Conservation (phyloP, 1,140 invertebrate species). For the Anagrus nilaparvatae region DNA sequence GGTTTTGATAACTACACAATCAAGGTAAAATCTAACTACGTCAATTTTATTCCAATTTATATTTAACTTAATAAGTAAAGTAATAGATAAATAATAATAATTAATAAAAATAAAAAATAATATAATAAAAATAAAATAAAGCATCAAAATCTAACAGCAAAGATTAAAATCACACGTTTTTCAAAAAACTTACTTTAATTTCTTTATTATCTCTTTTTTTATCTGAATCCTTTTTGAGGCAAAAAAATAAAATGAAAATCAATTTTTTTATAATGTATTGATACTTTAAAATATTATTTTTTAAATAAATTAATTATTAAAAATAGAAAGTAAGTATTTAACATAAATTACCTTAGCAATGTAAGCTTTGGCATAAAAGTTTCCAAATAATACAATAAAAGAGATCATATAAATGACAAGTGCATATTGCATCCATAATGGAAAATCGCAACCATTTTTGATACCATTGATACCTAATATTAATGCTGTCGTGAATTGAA, state of each 20-base stretch:
- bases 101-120: no score
- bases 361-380: conserved; percentile 81
- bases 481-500: conserved; percentile 80
- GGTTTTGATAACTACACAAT: no score
- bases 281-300: background rate
- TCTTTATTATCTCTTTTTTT: background rate
- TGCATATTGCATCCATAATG: conserved; percentile 89
- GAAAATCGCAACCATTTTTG: conserved; percentile 74
- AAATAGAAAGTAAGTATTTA: background rate
- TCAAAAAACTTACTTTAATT: background rate
- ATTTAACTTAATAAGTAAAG: no score
- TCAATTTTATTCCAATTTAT: no score
- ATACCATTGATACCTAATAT: conserved; percentile 76
- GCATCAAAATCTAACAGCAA: no score
- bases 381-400: conserved; percentile 83
- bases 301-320: background rate
- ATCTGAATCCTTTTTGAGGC: background rate
- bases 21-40: no score
- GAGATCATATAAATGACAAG: conserved; percentile 84
- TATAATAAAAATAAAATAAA: no score
- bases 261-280: background rate
- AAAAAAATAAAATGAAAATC: background rate
- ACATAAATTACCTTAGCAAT: conserved; percentile 53
- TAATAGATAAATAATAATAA: no score
- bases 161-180: background rate